Evolutionary conservation across 2,113 vertebrate species (phyloP).

Genomic region (Xerus inauris): DNA sequence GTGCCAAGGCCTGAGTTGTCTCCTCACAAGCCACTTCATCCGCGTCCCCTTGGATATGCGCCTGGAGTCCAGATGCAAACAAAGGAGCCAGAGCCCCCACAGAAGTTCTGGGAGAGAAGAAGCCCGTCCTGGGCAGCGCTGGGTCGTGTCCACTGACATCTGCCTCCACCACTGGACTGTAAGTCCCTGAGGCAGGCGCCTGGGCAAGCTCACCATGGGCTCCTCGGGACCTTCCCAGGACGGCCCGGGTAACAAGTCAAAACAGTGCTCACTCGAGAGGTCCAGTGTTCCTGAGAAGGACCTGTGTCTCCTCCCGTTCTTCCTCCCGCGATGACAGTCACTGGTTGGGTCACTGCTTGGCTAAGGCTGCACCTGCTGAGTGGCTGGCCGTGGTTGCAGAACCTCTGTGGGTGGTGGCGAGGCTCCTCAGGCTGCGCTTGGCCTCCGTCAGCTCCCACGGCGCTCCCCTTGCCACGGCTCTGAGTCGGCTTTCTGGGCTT

Average conservation of each 20-base stretch:
- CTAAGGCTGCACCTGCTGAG: no score
- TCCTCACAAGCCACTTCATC: not conserved
- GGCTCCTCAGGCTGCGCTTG: no score
- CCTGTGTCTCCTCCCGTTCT: no score
- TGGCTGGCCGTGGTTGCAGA: no score
- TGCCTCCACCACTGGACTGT: not conserved
- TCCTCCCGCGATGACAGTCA: no score
- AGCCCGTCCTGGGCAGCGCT: accelerated
- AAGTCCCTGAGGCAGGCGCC: not conserved
- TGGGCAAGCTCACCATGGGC: accelerated
- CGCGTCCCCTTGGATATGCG: not conserved
- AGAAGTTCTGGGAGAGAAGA: not conserved
- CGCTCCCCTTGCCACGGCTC: no score
- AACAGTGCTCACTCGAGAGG: no score
- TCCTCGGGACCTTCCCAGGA: not conserved
- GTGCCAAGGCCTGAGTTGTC: not conserved
- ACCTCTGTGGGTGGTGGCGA: no score
- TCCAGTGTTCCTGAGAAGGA: no score
- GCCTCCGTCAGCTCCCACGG: no score
- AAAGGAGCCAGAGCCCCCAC: accelerated
- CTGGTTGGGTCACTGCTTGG: no score
- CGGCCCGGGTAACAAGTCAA: not conserved
- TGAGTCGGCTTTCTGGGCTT: no score
- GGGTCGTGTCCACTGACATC: accelerated
- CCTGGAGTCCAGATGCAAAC: not conserved